phyloP scores from a whole-genome alignment of 1,140 invertebrate species.

The Cydia splendana region DNA sequence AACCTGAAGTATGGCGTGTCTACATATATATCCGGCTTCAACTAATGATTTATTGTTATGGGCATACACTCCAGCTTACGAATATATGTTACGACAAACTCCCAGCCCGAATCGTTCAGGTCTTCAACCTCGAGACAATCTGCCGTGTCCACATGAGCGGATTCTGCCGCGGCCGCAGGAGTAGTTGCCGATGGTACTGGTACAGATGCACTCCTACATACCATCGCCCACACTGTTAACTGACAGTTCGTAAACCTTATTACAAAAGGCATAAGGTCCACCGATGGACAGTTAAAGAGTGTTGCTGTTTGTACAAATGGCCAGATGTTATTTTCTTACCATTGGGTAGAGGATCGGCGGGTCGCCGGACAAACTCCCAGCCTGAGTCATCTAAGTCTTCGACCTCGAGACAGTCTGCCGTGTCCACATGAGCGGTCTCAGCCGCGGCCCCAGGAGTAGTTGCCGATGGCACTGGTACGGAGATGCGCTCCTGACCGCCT shows the following conservation, averaged over 20 bases:
- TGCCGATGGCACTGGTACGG: conserved; percentile 44
- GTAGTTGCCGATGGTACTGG: conserved; percentile 41
- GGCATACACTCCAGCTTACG: no score
- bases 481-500: conserved; percentile 62
- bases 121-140: conserved; percentile 78
- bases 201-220: conserved; percentile 53
- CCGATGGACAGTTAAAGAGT: no score
- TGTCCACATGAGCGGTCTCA: conserved; percentile 51
- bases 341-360: conserved; percentile 63
- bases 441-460: conserved; percentile 32
- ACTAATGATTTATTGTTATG: no score
- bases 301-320: no score
- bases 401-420: conserved; percentile 75
- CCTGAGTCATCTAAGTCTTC: conserved; percentile 74
- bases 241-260: no score
- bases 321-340: not conserved
- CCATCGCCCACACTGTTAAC: no score
- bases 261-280: no score
- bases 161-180: conserved; percentile 25
- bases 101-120: conserved; percentile 74
- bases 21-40: no score
- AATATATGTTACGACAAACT: conserved; percentile 53
- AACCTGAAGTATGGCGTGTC: no score
- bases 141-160: conserved; percentile 58
- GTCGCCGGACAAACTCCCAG: conserved; percentile 72